Evolutionary conservation across 2,113 vertebrate genomes (phyloP).

Genomic region (Dicrurus megarhynchus): DNA sequence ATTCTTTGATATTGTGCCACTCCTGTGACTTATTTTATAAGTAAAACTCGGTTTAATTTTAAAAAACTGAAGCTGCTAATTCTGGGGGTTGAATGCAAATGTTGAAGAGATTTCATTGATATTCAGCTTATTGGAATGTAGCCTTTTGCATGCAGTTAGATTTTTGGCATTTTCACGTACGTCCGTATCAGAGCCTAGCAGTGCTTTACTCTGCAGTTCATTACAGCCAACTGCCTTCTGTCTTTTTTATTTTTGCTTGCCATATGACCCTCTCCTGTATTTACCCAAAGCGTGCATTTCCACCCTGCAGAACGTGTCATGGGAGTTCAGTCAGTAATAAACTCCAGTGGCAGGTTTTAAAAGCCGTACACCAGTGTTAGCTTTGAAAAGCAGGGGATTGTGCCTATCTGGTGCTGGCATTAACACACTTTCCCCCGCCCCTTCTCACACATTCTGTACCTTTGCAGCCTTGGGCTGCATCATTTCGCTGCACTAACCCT

Average conservation of each 20-base stretch:
- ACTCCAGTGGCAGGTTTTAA: neutral
- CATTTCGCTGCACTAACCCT: neutral
- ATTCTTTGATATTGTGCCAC: neutral
- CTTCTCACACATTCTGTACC: neutral
- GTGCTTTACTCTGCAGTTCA: neutral
- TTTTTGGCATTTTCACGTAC: neutral
- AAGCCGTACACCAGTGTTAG: rapidly evolving
- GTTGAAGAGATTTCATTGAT: neutral
- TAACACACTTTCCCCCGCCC: neutral
- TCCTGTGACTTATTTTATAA: neutral
- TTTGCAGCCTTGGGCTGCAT: neutral
- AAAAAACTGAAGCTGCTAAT: neutral
- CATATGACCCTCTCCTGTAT: neutral
- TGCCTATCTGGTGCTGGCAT: neutral
- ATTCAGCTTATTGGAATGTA: neutral
- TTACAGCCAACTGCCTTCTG: neutral
- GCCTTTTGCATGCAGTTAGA: neutral
- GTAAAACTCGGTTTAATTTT: neutral
- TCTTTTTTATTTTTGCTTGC: neutral
- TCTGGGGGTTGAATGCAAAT: neutral
- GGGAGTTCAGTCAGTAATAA: neutral
- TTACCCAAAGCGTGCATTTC: neutral
- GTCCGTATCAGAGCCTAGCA: neutral
- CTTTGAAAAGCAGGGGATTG: neutral
- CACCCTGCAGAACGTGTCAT: neutral